Base-by-base conservation (phyloP, 2,888 invertebrate species). In the Lepidocyrtinus sp. region DNA sequence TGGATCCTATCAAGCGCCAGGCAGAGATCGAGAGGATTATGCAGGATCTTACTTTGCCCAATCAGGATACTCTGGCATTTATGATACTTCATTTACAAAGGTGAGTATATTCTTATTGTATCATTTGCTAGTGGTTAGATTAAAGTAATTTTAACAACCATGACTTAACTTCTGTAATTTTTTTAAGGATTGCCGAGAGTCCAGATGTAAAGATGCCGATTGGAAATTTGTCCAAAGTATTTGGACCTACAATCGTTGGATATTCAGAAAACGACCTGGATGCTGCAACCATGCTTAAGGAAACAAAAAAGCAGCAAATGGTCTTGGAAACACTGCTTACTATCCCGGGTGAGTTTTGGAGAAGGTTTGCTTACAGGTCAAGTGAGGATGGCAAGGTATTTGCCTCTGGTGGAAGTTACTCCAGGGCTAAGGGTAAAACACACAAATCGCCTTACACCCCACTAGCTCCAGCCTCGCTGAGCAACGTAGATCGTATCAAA, bases 161-260 rank as follows among this genome's bases (percentile, higher is more conserved):
- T n/a, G n/a, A n/a, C n/a, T n/a, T n/a, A n/a, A n/a, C n/a, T n/a
- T n/a, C n/a, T n/a, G n/a, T n/a, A n/a, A n/a, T n/a, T n/a, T n/a
- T n/a, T n/a, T n/a, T n/a, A n/a, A 95, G 97, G 87, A 93, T 98
- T 79, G 93, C 96, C 0, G 93, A 94, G 85, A 92, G 93, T 84
- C 91, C 92, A 0, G 95, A 94, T 69, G 96, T 96, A 85, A 95
- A 96, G 90, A 99, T 99, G 99, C 94, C 96, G 0, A 90, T 93
- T 22, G 92, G 92, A 84, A 98, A 97, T 90, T 90, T 99, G 86
- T 93, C 97, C 0, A 94, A 94, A 88, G 93, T 98, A 27, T 97
- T 99, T 89, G 98, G 95, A 0, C 98, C 98, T 1, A 98, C 97
- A 0, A 91, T 99, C 69, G 94, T 99, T 22, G 98, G 98, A 0